These are phyloP conservation scores for Bruchidius siliquastri DNA, from an alignment of 2,888 invertebrate species.

Conservation along the genomic window DNA sequence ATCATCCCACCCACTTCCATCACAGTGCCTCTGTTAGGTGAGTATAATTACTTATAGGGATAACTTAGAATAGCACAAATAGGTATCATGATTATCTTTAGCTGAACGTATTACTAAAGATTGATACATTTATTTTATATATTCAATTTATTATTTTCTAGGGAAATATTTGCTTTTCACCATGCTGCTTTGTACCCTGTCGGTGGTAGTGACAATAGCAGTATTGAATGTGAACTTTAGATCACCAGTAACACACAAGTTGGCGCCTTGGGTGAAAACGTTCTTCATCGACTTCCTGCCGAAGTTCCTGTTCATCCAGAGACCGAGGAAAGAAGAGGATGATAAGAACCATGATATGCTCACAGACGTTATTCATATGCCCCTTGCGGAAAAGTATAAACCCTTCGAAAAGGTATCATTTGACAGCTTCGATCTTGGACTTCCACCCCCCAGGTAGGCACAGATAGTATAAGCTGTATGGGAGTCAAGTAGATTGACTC, in stretches of 20 bases:
- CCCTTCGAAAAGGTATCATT: constrained; percentile 57
- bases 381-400: constrained; percentile 63
- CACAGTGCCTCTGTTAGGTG: constrained; percentile 86
- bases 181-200: constrained; percentile 89
- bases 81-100: too few relatives aligned
- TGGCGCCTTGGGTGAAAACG: constrained; percentile 86
- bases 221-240: constrained; percentile 91
- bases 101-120: too few relatives aligned
- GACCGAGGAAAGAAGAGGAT: constrained; percentile 77
- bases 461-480: background rate
- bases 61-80: background rate
- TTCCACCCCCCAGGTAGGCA: constrained; percentile 25
- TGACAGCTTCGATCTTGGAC: constrained; percentile 49
- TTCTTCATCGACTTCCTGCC: constrained; percentile 83
- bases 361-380: constrained; percentile 62
- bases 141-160: constrained; percentile 9
- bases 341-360: constrained; percentile 56
- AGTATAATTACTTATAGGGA: constrained; percentile 5
- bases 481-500: too few relatives aligned
- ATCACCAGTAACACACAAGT: constrained; percentile 87
- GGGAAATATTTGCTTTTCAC: constrained; percentile 82
- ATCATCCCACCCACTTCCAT: constrained; percentile 92
- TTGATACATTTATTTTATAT: too few relatives aligned
- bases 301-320: constrained; percentile 79
- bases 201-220: constrained; percentile 89